phyloP scores from a whole-genome alignment of 2,113 vertebrate genomes.

The Xiphias gladius region DNA sequence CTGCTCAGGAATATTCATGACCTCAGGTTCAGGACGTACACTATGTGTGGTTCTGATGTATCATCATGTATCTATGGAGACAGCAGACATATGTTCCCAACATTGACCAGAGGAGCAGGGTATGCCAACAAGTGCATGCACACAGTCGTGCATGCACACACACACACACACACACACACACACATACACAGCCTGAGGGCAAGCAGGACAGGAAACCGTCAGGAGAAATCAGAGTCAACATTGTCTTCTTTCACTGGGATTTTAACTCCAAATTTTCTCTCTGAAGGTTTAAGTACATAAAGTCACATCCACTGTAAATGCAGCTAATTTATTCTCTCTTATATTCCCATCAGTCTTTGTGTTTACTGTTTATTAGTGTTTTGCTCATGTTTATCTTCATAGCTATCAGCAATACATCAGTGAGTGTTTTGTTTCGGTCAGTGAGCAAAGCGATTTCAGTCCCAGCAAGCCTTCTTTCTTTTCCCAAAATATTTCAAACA shows the following conservation, averaged over 20 bases:
- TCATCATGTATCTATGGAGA: constrained; percentile 71
- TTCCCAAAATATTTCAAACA: constrained; percentile 42
- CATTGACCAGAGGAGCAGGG: constrained; percentile 51
- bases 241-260: constrained; percentile 56
- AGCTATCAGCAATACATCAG: constrained; percentile 53
- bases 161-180: too few relatives aligned
- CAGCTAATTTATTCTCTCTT: constrained; percentile 49
- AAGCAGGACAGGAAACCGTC: constrained; percentile 68
- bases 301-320: constrained; percentile 20
- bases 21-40: constrained; percentile 38
- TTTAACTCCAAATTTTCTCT: constrained; percentile 46
- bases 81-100: constrained; percentile 73
- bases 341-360: constrained; percentile 62
- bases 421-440: constrained; percentile 59
- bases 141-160: neutral
- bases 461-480: constrained; percentile 26
- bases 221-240: constrained; percentile 75
- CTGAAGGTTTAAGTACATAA: constrained; percentile 52
- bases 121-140: constrained; percentile 28
- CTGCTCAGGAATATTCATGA: constrained; percentile 33
- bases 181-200: constrained; percentile 31
- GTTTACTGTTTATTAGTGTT: constrained; percentile 65
- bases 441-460: constrained; percentile 53
- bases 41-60: constrained; percentile 47
- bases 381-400: constrained; percentile 60